Evolutionary conservation across 2,888 invertebrate genomes (phyloP).

Genomic region (Alviniconcha strummeri): DNA sequence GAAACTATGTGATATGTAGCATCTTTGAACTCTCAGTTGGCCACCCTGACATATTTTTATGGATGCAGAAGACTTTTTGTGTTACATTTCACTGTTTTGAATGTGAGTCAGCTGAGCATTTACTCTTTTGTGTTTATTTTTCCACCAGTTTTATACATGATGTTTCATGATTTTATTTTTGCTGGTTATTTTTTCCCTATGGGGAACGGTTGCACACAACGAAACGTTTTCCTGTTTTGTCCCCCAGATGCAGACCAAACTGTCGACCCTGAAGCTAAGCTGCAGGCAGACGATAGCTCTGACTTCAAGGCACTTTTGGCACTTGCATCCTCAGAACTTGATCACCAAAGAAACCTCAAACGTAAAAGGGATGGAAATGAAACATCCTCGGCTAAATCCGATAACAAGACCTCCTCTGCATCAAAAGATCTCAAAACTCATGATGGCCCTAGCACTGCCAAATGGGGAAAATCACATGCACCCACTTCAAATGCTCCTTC

Average conservation of each 20-base stretch:
- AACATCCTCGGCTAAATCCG: background rate
- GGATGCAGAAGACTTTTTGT: too few species aligned
- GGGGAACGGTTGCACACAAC: conserved; percentile 22
- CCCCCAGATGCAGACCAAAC: conserved; percentile 36
- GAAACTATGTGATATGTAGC: too few species aligned
- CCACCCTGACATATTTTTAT: too few species aligned
- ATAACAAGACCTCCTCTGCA: background rate
- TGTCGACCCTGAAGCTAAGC: conserved; percentile 24
- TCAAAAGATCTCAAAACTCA: background rate
- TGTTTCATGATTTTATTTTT: background rate
- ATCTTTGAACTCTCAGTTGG: too few species aligned
- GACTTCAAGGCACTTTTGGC: conserved; percentile 95
- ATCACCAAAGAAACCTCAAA: conserved; percentile 69
- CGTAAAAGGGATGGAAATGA: conserved; percentile 27
- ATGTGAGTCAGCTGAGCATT: too few species aligned
- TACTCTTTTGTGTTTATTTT: too few species aligned
- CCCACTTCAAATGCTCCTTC: background rate
- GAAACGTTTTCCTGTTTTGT: conserved; percentile 29
- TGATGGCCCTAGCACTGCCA: background rate
- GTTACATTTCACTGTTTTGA: too few species aligned
- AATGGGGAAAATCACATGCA: background rate
- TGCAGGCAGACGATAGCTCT: conserved; percentile 90
- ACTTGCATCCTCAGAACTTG: conserved; percentile 93
- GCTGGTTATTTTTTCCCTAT: background rate
- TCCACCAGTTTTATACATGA: too few species aligned